Conservation (phyloP, 35 echinoderm and acorn worm genomes). For the Eucidaris tribuloides region DNA sequence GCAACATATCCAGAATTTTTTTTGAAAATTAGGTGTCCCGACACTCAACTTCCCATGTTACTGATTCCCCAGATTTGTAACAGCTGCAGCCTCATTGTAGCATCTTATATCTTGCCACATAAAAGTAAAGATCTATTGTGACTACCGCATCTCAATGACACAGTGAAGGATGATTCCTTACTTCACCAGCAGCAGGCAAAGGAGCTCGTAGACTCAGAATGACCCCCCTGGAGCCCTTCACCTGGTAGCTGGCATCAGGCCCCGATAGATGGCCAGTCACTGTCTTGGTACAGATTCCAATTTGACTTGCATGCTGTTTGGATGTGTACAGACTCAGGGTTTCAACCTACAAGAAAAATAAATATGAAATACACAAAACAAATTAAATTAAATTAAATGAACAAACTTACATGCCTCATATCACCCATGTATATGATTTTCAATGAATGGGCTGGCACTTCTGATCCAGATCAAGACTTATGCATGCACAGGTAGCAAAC, state of each 20-base stretch:
- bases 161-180: not conserved
- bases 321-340: conserved; percentile 69
- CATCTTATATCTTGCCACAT: not conserved
- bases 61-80: not conserved
- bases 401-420: too few relatives aligned
- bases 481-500: too few relatives aligned
- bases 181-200: conserved; percentile 8
- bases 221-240: conserved; percentile 57
- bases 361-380: too few relatives aligned
- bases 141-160: not conserved
- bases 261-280: not conserved
- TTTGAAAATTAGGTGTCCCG: too few relatives aligned
- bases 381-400: too few relatives aligned
- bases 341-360: conserved; percentile 51
- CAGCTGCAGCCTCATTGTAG: not conserved
- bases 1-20: too few relatives aligned
- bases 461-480: too few relatives aligned
- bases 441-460: too few relatives aligned
- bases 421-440: too few relatives aligned
- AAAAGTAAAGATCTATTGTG: too few relatives aligned
- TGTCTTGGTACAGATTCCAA: conserved; percentile 81
- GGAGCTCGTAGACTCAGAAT: conserved; percentile 28
- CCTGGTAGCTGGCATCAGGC: conserved; percentile 26
- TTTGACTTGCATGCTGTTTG: not conserved
- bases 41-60: not conserved